phyloP scores from a whole-genome alignment of 1,140 invertebrate genomes.

The Sycobia sp. region DNA sequence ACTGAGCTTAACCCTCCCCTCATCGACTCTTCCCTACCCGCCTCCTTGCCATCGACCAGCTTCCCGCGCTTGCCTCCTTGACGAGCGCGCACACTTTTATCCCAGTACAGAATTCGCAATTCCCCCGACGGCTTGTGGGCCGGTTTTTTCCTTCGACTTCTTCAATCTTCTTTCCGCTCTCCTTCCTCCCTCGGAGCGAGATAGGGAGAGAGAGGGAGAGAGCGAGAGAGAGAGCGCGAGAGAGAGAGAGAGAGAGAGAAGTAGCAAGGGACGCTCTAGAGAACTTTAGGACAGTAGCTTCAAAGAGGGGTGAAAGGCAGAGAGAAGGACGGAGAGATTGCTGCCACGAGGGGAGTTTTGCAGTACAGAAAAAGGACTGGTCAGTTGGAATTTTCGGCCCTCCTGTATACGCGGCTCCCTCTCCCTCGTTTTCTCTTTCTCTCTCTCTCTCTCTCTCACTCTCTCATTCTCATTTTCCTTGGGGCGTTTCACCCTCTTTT shows the following conservation, averaged over 20 bases:
- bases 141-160: constrained; percentile 28
- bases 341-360: constrained; percentile 33
- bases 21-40: too few relatives aligned
- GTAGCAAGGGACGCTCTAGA: constrained; percentile 10
- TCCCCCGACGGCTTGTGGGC: constrained; percentile 33
- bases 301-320: constrained; percentile 33
- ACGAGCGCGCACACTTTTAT: constrained; percentile 53
- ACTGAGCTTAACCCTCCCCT: too few relatives aligned
- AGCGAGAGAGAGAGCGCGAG: constrained; percentile 10
- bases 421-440: too few relatives aligned
- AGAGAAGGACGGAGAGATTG: constrained; percentile 28
- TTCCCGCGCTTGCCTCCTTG: constrained; percentile 35
- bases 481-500: constrained; percentile 38
- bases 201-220: constrained; percentile 16
- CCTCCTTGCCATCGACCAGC: background rate
- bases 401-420: constrained; percentile 33
- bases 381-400: constrained; percentile 53
- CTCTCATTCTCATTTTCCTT: constrained; percentile 26
- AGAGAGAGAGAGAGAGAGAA: background rate
- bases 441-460: too few relatives aligned
- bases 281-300: constrained; percentile 25
- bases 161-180: too few relatives aligned
- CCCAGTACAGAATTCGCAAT: constrained; percentile 53
- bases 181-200: background rate
- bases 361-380: constrained; percentile 39